Base-by-base conservation (phyloP, 2,888 invertebrate genomes). In the Aricia artaxerxes region DNA sequence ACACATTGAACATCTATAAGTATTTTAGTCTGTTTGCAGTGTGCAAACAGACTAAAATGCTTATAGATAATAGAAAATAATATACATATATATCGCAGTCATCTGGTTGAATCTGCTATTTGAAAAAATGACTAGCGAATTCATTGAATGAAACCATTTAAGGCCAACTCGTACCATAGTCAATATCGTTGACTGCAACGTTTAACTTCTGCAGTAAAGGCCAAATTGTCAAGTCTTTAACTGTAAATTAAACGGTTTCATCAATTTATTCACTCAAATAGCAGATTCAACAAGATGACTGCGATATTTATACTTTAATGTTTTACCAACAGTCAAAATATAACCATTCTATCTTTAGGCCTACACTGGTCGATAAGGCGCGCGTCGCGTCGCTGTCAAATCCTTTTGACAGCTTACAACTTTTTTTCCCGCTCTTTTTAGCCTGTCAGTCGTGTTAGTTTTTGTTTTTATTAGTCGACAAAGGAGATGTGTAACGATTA, bases 401-500 rank as follows among this genome's bases (percentile, higher is more conserved):
- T 35, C 16, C 53, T 76, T 76, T 76, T 57, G 76, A 75, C 75
- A 75, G 75, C 75, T 44, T 24, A 57, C 76, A 76, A 35, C 7
- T 57, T 57, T 57, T 76, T 76, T 76, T 76, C 16, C 53, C 69
- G 35, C 35, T 38, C 69, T 69, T 69, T 69, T 69, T 69, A 69
- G 35, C 11, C 53, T 57, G 76, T 76, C 76, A 76, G 76, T 57
- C 76, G 35, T 53, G 57, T 76, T 53, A 13, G 35, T 76, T 76
- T 76, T 76, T 76, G 53, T 57, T 76, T 57, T 57, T 57, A 76
- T 57, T 76, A 35, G 53, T 57, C 49, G 75, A 75, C 75, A 75
- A 75, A 75, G 75, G 75, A 76, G 57, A 76, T 76, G 75, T 75
- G 75, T 75, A 76, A 53, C 76, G 76, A 57, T 76, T 57, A 57